Percentiles rank a stretch among this genome's conserved stretches.
Evolutionary conservation across 2,113 vertebrate species (phyloP).

Genomic region (Hippocampus barbouri): DNA sequence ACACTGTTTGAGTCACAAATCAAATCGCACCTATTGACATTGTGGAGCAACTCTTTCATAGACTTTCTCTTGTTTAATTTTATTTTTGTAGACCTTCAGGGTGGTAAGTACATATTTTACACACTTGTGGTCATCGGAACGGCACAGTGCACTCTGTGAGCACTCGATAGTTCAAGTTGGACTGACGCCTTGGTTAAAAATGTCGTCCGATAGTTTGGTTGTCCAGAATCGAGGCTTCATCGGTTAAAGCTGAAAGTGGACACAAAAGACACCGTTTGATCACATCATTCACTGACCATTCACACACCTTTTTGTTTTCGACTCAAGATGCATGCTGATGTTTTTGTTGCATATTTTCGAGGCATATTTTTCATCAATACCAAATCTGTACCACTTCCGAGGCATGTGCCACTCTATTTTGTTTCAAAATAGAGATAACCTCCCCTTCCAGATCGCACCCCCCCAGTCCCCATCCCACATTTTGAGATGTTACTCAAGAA

Average conservation of each 20-base stretch:
- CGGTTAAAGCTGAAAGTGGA: conserved; percentile 48
- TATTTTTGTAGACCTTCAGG: conserved; percentile 53
- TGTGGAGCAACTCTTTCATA: conserved; percentile 20
- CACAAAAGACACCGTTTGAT: conserved; percentile 20
- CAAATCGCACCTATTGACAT: neutral
- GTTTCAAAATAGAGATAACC: conserved; percentile 14
- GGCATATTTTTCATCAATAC: neutral
- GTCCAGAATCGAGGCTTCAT: conserved; percentile 21
- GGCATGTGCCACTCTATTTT: neutral
- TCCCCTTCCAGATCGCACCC: neutral
- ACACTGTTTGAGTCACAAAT: conserved; percentile 14
- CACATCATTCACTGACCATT: conserved; percentile 13
- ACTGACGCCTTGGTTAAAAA: conserved; percentile 41
- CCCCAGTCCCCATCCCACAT: neutral
- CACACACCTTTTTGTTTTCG: conserved; percentile 20
- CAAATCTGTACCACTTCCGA: neutral
- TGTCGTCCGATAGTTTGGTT: neutral
- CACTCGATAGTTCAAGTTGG: conserved; percentile 50
- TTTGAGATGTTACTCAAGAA: conserved; percentile 1
- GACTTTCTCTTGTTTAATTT: conserved; percentile 28
- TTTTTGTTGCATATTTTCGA: neutral
- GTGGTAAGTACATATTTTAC: conserved; percentile 62
- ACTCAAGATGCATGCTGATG: conserved; percentile 46
- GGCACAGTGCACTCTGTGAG: conserved; percentile 47
- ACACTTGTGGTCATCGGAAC: conserved; percentile 1